These are phyloP conservation scores for Trichomalopsis sarcophagae DNA, from an alignment of 1,140 invertebrate genomes.

Conservation along the genomic window DNA sequence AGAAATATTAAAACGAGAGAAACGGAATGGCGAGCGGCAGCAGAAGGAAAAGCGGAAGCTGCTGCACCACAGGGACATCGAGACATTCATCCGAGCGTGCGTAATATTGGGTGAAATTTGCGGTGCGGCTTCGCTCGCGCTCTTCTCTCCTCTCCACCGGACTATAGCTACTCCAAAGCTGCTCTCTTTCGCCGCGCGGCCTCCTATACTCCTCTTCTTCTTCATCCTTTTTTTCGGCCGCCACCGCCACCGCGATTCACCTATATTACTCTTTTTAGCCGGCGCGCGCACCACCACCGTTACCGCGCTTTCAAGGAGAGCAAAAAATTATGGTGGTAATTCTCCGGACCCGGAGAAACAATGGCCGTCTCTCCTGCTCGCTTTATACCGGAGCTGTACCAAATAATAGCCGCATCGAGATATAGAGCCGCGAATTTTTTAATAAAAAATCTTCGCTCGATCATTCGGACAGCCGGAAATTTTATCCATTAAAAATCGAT, in stretches of 20 bases:
- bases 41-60: slow-evolving; percentile 50
- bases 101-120: slow-evolving; percentile 68
- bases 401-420: neutral
- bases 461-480: neutral
- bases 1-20: slow-evolving; percentile 73
- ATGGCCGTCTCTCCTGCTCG: slow-evolving; percentile 41
- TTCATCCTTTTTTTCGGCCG: slow-evolving; percentile 6
- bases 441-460: neutral
- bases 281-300: neutral
- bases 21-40: slow-evolving; percentile 57
- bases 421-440: neutral
- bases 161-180: neutral
- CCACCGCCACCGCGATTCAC: slow-evolving; percentile 32
- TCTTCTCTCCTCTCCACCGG: neutral
- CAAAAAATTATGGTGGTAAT: slow-evolving; percentile 47
- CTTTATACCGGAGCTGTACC: neutral
- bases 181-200: neutral
- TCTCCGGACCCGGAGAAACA: slow-evolving; percentile 23
- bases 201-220: neutral
- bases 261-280: slow-evolving; percentile 45
- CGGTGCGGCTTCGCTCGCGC: slow-evolving; percentile 32
- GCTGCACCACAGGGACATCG: slow-evolving; percentile 50
- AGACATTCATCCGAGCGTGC: slow-evolving; percentile 64
- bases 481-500: slow-evolving; percentile 35
- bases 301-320: slow-evolving; percentile 20